Evolutionary conservation across 2,113 vertebrate species (phyloP).

Genomic region (Gracilinanus agilis): DNA sequence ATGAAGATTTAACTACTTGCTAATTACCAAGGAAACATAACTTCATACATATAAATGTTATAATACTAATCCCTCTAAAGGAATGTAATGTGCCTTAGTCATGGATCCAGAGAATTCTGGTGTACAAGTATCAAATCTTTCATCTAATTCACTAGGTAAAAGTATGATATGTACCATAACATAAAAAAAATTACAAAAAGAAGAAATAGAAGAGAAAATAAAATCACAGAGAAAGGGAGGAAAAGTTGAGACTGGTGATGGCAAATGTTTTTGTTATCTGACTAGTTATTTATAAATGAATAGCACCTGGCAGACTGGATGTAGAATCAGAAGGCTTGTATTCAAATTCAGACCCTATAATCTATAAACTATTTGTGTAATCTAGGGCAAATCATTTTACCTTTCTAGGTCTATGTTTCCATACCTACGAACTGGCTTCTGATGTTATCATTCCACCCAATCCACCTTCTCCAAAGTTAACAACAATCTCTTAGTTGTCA

Average conservation of each 20-base stretch:
- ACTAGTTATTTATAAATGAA: neutral
- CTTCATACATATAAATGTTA: constrained; percentile 69
- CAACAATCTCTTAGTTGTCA: neutral
- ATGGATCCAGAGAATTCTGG: constrained; percentile 50
- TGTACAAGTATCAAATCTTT: constrained; percentile 53
- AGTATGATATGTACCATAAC: neutral
- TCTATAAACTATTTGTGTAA: neutral
- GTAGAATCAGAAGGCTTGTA: neutral
- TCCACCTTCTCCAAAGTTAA: neutral
- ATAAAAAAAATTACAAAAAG: constrained; percentile 36
- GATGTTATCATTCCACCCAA: neutral
- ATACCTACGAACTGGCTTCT: neutral
- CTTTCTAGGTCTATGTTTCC: neutral
- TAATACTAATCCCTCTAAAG: constrained; percentile 71
- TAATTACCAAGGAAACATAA: constrained; percentile 74
- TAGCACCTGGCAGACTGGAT: neutral
- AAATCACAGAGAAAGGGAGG: neutral
- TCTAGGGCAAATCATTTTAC: neutral
- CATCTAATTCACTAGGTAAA: constrained; percentile 10
- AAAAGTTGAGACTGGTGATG: neutral
- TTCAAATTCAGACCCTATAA: neutral
- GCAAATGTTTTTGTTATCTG: neutral
- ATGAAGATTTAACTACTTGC: constrained; percentile 78
- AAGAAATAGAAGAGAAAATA: constrained; percentile 29
- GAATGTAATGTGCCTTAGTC: constrained; percentile 12